Percentiles rank a stretch among this genome's conserved stretches.
These are phyloP conservation scores for Calonectris borealis DNA, from an alignment of 2,113 vertebrate genomes.

Conservation along the genomic window DNA sequence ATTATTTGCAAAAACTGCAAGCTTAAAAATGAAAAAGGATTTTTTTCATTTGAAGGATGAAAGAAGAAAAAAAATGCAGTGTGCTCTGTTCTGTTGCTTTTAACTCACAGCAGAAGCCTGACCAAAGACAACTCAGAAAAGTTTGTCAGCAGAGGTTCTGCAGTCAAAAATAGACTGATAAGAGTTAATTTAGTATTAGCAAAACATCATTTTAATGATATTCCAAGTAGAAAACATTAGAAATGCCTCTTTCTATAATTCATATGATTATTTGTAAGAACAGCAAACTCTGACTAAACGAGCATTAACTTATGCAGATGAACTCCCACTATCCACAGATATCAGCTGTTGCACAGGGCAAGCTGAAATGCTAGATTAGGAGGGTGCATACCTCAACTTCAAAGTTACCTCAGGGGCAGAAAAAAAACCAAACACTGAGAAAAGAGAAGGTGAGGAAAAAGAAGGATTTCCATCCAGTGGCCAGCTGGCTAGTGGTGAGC, in stretches of 20 bases:
- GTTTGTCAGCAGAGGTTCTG: background rate
- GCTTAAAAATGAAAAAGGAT: background rate
- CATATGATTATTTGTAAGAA: background rate
- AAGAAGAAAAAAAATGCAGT: background rate
- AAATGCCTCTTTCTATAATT: background rate
- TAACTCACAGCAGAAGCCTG: background rate
- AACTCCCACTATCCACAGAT: background rate
- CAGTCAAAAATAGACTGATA: background rate
- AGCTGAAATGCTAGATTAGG: background rate
- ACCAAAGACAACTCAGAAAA: background rate
- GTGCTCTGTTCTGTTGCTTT: background rate
- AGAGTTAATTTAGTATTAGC: background rate
- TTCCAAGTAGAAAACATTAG: background rate
- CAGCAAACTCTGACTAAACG: background rate
- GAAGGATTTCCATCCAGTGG: background rate
- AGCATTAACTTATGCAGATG: background rate
- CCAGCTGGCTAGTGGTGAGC: accelerated
- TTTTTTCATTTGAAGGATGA: background rate
- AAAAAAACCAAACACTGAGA: accelerated
- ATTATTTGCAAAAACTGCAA: background rate
- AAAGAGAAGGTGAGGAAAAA: background rate
- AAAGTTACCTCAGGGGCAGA: background rate
- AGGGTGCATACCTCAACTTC: background rate
- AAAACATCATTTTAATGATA: background rate
- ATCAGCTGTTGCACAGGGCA: background rate